These are phyloP conservation scores for Melanotaenia parkinsoni DNA, from an alignment of 2,797 vertebrate genomes.

Conservation along the genomic window DNA sequence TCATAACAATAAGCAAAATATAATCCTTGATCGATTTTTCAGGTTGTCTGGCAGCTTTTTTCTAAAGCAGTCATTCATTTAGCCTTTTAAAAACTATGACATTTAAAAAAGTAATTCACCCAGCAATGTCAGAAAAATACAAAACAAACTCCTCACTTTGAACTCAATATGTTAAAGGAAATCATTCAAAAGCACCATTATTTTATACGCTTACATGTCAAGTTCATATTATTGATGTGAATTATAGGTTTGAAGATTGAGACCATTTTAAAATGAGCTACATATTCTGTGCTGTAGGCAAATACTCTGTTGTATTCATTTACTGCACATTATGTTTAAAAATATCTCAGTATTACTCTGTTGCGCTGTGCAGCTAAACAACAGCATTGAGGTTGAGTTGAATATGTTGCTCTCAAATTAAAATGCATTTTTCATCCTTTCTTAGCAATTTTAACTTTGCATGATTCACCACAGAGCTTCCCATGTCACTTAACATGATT, in stretches of 20 bases:
- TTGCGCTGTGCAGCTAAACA: not conserved
- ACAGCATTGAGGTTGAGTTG: not conserved
- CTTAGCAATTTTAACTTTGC: not conserved
- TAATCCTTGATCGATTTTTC: not conserved
- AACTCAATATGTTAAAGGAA: not conserved
- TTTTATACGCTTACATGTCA: not conserved
- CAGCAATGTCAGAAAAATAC: not conserved
- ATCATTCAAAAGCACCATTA: too few species aligned
- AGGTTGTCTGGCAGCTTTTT: not conserved
- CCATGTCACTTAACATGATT: slow-evolving; percentile 33
- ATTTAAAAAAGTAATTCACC: not conserved
- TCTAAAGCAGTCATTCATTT: not conserved
- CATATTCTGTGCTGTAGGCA: not conserved
- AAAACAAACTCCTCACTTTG: not conserved
- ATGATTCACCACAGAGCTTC: slow-evolving; percentile 10
- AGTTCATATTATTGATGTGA: not conserved
- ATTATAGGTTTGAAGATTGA: not conserved
- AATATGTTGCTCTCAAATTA: slow-evolving; percentile 6
- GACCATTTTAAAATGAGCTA: not conserved
- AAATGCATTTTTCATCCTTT: not conserved
- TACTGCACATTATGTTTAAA: not conserved
- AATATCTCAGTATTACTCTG: not conserved
- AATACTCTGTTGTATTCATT: not conserved
- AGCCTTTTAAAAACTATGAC: not conserved
- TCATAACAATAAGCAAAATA: not conserved